Evolutionary conservation across 2,113 vertebrate genomes (phyloP).

Genomic region (Thymallus thymallus): DNA sequence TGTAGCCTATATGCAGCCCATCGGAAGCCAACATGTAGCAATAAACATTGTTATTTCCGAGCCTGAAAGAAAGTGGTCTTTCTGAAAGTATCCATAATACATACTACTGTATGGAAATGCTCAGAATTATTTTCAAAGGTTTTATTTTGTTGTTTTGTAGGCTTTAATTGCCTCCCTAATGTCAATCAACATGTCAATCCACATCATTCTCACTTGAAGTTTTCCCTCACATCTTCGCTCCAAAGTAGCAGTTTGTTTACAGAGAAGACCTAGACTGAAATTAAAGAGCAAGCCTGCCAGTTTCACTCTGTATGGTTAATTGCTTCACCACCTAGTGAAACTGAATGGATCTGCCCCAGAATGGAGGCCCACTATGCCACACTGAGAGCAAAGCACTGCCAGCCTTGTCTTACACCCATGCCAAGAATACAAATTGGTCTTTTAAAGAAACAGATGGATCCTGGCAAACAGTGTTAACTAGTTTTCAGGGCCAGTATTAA

Average conservation of each 20-base stretch:
- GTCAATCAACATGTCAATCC: background rate
- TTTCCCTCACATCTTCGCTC: background rate
- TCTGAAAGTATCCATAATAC: no score
- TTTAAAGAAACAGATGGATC: conserved; percentile 53
- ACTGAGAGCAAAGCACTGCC: conserved; percentile 56
- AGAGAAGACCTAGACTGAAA: background rate
- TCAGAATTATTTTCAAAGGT: no score
- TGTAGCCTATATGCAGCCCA: no score
- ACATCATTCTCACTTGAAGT: background rate
- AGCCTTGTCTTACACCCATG: conserved; percentile 52
- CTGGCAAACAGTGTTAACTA: conserved; percentile 32
- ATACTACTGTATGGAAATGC: no score
- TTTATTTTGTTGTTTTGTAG: background rate
- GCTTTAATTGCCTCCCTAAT: background rate
- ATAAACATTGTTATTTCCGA: no score
- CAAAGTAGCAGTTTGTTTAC: background rate
- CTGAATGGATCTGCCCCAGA: conserved; percentile 32
- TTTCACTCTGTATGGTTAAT: conserved; percentile 10
- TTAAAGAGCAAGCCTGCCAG: background rate
- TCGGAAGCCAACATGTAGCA: no score
- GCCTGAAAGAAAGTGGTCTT: no score
- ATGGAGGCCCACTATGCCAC: conserved; percentile 36
- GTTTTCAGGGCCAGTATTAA: conserved; percentile 22
- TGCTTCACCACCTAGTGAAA: conserved; percentile 12
- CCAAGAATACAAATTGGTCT: conserved; percentile 71